Base-by-base conservation (phyloP, 2,113 vertebrate genomes). In the Sakesphorus luctuosus region DNA sequence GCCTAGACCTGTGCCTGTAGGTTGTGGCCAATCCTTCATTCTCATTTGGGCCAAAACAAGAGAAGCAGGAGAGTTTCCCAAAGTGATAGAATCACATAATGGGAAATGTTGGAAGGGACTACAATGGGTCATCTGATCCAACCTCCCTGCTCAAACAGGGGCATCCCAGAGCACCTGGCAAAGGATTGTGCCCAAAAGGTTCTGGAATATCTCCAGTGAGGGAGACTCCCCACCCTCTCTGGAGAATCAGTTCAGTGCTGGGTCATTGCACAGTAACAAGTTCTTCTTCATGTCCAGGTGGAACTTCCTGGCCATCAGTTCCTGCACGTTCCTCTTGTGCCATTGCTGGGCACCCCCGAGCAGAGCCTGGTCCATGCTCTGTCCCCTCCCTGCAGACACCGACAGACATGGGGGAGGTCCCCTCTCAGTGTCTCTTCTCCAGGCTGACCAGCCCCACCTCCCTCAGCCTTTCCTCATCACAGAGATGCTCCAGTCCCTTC, bases 351-450 rank as follows among this genome's bases (percentile, higher is more conserved):
- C 3, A 2, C 15, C 9, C 43, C 1, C 0, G 16, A 75, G 46
- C 77, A 75, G 28, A 75, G 46, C 38, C 69, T 61, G 69, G 28
- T 0, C 24, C 16, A 0, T 52, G 18, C 61, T 75, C 28, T 1
- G 46, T 52, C 2, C 52, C 28, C 24, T 75, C 53, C 38, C 69
- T n/a, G 46, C 46, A 38, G 36, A 12, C 44, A 38, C 9, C 3
- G 21, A 67, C 24, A 29, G 2, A 17, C 33, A 52, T 13, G 12
- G 2, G 33, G 28, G 46, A 4, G 14, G 15, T 29, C 6, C 8
- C 14, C 38, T 46, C 46, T 74, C 23, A 24, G 36, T 1, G 40
- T 36, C 35, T 50, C 52, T 2, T 36, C 26, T n/a, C 0, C 0
- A 74, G 61, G 12, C 18, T 52, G 44, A 59, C 17, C 26, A 67